Percentiles rank a stretch among this genome's conserved stretches.
Evolutionary conservation across 2,113 vertebrate species (phyloP).

Genomic region (Vombatus ursinus): DNA sequence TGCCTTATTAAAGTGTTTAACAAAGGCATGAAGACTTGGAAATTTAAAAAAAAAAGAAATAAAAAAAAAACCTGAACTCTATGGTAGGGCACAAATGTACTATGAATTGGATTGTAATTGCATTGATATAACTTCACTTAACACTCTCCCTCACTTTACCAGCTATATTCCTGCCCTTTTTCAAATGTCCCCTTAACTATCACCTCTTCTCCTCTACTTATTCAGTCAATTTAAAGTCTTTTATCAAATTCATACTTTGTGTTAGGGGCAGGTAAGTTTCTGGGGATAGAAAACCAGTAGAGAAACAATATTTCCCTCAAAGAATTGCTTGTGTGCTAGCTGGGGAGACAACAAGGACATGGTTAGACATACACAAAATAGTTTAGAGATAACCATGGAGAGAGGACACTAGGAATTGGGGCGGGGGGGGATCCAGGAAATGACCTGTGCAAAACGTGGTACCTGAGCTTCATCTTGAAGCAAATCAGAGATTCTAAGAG

Average conservation of each 20-base stretch:
- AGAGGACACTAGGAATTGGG: neutral
- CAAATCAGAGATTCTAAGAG: neutral
- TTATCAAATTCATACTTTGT: neutral
- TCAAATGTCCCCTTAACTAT: neutral
- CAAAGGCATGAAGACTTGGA: neutral
- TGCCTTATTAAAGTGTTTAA: neutral
- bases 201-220: neutral
- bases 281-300: neutral
- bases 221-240: neutral
- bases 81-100: neutral
- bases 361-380: neutral
- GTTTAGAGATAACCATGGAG: neutral
- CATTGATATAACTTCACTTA: neutral
- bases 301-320: neutral
- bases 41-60: neutral
- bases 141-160: neutral
- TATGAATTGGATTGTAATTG: neutral
- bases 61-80: neutral
- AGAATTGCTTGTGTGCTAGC: neutral
- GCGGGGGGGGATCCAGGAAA: neutral
- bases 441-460: neutral
- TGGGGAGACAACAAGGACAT: neutral
- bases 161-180: neutral
- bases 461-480: neutral
- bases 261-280: neutral